Evolutionary conservation across 2,113 vertebrate genomes (phyloP).

Genomic region (Menidia beryllina): DNA sequence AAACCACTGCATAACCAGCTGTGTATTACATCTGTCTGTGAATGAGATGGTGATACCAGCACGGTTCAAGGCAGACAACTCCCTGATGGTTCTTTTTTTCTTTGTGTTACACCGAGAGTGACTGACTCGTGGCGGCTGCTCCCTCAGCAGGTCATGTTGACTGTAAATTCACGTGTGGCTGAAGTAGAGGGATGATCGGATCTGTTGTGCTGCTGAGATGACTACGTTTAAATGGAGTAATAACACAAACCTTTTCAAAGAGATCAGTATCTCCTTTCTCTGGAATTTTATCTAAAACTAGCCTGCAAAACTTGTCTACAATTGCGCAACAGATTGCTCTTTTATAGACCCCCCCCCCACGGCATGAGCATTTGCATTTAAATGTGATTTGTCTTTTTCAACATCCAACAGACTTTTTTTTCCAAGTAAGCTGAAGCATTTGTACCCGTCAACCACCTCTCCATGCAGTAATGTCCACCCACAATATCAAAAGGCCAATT

Average conservation of each 20-base stretch:
- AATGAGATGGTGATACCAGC: neutral
- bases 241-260: neutral
- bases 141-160: constrained; percentile 59
- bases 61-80: constrained; percentile 2
- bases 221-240: constrained; percentile 41
- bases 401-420: constrained; percentile 48
- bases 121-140: constrained; percentile 43
- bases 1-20: neutral
- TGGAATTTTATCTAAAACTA: constrained; percentile 13
- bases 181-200: constrained; percentile 23
- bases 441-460: constrained; percentile 67
- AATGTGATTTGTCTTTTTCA: constrained; percentile 40
- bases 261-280: neutral
- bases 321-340: constrained; percentile 17
- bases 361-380: constrained; percentile 49
- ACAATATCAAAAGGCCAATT: constrained; percentile 67
- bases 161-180: constrained; percentile 67
- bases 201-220: constrained; percentile 40
- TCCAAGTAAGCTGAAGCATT: constrained; percentile 55
- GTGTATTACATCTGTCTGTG: neutral
- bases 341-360: constrained; percentile 12
- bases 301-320: constrained; percentile 21
- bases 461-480: constrained; percentile 60
- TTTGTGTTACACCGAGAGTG: neutral
- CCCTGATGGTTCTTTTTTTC: constrained; percentile 30